These are phyloP conservation scores for Microtus californicus DNA, from an alignment of 2,797 vertebrate species.

Conservation along the genomic window DNA sequence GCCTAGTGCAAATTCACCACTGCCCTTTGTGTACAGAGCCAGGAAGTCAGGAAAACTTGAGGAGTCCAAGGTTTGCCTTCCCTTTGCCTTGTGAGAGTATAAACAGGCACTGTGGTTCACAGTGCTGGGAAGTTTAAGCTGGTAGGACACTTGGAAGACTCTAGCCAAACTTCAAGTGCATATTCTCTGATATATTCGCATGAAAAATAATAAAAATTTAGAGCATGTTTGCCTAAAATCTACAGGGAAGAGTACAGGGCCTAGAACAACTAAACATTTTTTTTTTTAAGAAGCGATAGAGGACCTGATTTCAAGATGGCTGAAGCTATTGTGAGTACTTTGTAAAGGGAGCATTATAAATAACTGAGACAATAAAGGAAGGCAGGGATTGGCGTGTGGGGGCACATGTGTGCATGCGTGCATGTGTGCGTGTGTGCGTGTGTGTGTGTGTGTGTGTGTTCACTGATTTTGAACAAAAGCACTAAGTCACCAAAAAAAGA, in stretches of 20 bases:
- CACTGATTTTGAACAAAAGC: not conserved
- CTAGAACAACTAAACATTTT: not conserved
- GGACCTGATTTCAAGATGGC: not conserved
- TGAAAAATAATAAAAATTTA: not conserved
- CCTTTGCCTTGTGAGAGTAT: not conserved
- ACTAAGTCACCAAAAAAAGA: not conserved
- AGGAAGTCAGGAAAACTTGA: not conserved
- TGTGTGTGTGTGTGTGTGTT: not conserved
- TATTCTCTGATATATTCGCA: not conserved
- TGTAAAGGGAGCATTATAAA: not conserved
- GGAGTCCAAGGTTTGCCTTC: not conserved
- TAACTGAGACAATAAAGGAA: not conserved
- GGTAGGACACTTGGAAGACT: not conserved
- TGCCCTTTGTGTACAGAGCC: not conserved
- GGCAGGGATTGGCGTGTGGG: not conserved
- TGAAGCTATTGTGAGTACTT: not conserved
- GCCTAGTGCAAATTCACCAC: not conserved
- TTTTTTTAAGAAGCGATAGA: conserved; percentile 2
- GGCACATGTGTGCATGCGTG: too few species aligned
- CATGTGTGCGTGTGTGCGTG: not conserved
- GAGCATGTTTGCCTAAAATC: not conserved
- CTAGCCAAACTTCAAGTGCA: not conserved
- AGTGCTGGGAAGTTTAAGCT: not conserved
- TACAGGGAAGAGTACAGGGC: not conserved
- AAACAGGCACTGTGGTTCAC: not conserved